These are phyloP conservation scores for Lates japonicus DNA, from an alignment of 2,797 vertebrate species.

Conservation along the genomic window DNA sequence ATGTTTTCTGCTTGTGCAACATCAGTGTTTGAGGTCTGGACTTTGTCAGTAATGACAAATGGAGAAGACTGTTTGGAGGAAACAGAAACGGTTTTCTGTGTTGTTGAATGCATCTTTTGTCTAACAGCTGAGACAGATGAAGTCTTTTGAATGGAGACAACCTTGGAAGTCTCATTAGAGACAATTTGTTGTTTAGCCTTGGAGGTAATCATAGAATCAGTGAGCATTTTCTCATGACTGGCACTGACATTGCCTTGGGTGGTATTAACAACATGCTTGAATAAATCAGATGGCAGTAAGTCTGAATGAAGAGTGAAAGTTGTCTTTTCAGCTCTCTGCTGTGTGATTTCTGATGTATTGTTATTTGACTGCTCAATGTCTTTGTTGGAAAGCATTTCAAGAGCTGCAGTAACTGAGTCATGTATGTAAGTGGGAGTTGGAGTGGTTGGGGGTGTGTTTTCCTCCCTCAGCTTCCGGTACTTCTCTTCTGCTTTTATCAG, in stretches of 20 bases:
- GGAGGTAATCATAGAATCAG: conserved; percentile 62
- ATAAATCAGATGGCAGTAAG: conserved; percentile 65
- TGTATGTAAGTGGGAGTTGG: conserved; percentile 73
- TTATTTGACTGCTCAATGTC: conserved; percentile 67
- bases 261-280: conserved; percentile 57
- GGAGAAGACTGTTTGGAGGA: conserved; percentile 71
- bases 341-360: conserved; percentile 63
- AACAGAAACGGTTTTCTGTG: conserved; percentile 76
- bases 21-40: conserved; percentile 58
- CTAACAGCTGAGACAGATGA: conserved; percentile 76
- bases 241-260: conserved; percentile 62
- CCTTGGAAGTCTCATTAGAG: conserved; percentile 79
- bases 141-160: conserved; percentile 78
- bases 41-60: conserved; percentile 55
- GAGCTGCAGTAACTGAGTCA: conserved; percentile 76
- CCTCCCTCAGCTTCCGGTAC: conserved; percentile 87
- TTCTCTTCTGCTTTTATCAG: conserved; percentile 94
- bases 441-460: conserved; percentile 80
- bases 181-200: conserved; percentile 74
- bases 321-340: conserved; percentile 65
- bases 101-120: conserved; percentile 76
- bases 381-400: conserved; percentile 79
- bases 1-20: conserved; percentile 65
- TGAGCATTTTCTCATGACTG: conserved; percentile 67
- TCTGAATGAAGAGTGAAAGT: conserved; percentile 65